Conservation (phyloP, 1,140 invertebrate species). For the Gonatopus flavifemur region DNA sequence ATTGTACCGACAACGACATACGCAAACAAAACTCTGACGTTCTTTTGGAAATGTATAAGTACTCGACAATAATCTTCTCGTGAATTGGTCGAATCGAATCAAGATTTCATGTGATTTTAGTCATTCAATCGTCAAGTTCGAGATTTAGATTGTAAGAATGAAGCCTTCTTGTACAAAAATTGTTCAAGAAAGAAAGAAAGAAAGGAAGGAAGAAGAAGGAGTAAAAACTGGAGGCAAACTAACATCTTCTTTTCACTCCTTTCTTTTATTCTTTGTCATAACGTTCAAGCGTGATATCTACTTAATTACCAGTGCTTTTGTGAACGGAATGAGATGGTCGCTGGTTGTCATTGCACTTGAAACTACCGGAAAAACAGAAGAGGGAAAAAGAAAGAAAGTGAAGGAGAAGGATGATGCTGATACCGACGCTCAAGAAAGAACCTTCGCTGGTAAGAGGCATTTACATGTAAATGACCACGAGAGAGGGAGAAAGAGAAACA, state of each 20-base stretch:
- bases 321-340: conserved; percentile 30
- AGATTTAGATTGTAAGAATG: too few relatives aligned
- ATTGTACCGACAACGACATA: neutral
- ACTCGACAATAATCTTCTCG: too few relatives aligned
- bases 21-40: too few relatives aligned
- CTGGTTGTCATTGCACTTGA: too few relatives aligned
- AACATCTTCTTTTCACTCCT: too few relatives aligned
- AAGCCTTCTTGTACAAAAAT: too few relatives aligned
- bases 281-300: conserved; percentile 29
- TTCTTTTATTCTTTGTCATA: neutral
- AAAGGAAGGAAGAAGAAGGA: conserved; percentile 18
- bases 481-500: too few relatives aligned
- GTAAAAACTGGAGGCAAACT: neutral
- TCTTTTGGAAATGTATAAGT: too few relatives aligned
- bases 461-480: conserved; percentile 36
- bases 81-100: too few relatives aligned
- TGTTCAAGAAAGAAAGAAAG: conserved; percentile 2
- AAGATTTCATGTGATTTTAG: too few relatives aligned
- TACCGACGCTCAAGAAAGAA: conserved; percentile 11
- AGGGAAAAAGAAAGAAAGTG: neutral
- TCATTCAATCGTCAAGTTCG: too few relatives aligned
- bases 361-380: too few relatives aligned
- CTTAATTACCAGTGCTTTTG: conserved; percentile 36
- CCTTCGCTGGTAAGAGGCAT: conserved; percentile 31
- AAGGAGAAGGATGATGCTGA: neutral